These are phyloP conservation scores for Andrena praecox DNA, from an alignment of 2,888 invertebrate genomes.

Conservation along the genomic window DNA sequence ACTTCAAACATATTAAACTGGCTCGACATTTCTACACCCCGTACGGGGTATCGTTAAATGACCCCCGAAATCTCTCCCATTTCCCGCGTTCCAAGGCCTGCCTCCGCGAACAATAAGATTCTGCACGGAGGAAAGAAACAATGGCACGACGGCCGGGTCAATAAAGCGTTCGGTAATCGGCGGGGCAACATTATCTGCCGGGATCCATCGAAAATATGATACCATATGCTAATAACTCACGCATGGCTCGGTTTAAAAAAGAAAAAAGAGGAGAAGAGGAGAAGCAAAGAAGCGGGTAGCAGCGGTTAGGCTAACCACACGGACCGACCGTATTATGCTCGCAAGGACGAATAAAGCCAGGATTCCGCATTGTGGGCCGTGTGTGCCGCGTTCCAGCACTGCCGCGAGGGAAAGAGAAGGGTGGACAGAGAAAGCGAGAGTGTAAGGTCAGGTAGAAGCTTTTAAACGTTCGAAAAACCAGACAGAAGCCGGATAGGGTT, in stretches of 20 bases:
- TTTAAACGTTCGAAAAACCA: slow-evolving; percentile 62
- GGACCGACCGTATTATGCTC: slow-evolving; percentile 73
- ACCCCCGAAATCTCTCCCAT: background rate
- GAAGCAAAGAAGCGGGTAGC: slow-evolving; percentile 46
- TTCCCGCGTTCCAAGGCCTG: background rate
- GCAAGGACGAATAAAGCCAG: slow-evolving; percentile 71
- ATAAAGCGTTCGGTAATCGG: slow-evolving; percentile 67
- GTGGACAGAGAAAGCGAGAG: slow-evolving; percentile 35
- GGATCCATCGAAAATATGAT: slow-evolving; percentile 79
- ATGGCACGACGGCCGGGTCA: slow-evolving; percentile 21
- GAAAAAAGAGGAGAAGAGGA: background rate
- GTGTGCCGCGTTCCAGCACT: slow-evolving; percentile 15
- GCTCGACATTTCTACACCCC: too few relatives aligned
- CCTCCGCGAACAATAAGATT: slow-evolving; percentile 13
- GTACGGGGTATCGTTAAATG: too few relatives aligned
- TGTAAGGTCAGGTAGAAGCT: slow-evolving; percentile 61
- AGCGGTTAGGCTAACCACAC: slow-evolving; percentile 74
- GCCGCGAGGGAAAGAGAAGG: slow-evolving; percentile 8
- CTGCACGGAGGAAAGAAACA: slow-evolving; percentile 6
- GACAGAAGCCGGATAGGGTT: slow-evolving; percentile 66
- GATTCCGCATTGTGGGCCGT: slow-evolving; percentile 53
- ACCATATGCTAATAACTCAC: slow-evolving; percentile 83
- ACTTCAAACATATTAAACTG: too few relatives aligned
- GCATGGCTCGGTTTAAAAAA: slow-evolving; percentile 74
- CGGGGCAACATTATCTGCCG: slow-evolving; percentile 74